phyloP scores from a whole-genome alignment of 2,113 vertebrate genomes.

The Semnornis frantzii region DNA sequence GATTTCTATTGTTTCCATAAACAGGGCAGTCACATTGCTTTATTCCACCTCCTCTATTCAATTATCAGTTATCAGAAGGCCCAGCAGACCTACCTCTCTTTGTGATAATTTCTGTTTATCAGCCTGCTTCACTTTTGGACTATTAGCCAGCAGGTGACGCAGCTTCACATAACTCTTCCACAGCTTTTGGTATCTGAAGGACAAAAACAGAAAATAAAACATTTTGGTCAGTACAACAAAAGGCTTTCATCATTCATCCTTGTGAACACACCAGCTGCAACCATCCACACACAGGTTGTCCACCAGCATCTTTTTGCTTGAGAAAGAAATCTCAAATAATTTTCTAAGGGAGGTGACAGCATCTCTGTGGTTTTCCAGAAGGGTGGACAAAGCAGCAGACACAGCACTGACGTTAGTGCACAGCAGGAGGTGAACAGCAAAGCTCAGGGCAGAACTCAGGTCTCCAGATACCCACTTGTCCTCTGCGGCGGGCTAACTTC shows the following conservation, averaged over 20 bases:
- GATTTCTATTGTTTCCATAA: neutral
- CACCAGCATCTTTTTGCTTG: neutral
- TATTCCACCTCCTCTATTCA: neutral
- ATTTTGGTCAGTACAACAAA: neutral
- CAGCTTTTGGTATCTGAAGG: conserved; percentile 94
- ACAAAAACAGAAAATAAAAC: conserved; percentile 26
- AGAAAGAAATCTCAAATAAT: neutral
- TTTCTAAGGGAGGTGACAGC: neutral
- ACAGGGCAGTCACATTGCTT: neutral
- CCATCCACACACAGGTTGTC: neutral
- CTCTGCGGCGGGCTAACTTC: neutral
- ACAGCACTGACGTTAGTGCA: neutral
- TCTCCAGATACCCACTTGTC: neutral
- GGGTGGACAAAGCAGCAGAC: neutral
- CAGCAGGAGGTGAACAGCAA: neutral
- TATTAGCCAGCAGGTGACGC: conserved; percentile 97
- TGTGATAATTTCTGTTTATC: conserved; percentile 98
- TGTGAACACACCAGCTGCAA: neutral
- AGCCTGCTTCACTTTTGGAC: conserved; percentile 97
- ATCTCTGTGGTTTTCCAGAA: neutral
- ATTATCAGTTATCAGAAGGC: neutral
- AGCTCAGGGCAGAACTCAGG: neutral
- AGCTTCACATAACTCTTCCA: conserved; percentile 99
- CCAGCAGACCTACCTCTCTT: conserved; percentile 93
- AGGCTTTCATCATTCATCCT: neutral